These are phyloP conservation scores for Sceloporus tristichus DNA, from an alignment of 2,113 vertebrate species.

Conservation along the genomic window DNA sequence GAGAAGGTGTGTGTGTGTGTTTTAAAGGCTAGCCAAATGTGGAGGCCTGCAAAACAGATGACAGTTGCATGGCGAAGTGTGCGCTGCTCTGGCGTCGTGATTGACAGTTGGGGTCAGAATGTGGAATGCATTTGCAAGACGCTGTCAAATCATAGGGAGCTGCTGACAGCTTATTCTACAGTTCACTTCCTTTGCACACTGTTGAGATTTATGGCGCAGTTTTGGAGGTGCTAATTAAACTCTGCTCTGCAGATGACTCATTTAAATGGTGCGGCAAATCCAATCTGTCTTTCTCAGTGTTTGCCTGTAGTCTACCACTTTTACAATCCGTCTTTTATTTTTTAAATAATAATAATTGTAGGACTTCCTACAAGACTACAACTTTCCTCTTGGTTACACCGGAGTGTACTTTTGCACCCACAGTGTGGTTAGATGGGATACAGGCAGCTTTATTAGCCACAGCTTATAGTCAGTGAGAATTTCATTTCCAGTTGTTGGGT, in stretches of 20 bases:
- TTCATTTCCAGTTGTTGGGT: too few species aligned
- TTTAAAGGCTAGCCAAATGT: constrained; percentile 52
- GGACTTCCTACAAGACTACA: accelerated
- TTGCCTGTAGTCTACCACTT: neutral
- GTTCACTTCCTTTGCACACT: constrained; percentile 63
- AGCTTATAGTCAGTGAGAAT: too few species aligned
- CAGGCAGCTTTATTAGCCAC: too few species aligned
- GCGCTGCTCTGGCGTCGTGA: constrained; percentile 67
- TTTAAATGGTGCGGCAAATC: neutral
- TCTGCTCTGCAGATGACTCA: constrained; percentile 25
- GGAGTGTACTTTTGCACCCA: neutral
- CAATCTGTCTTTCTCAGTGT: neutral
- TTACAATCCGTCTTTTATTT: neutral
- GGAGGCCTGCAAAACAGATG: constrained; percentile 36
- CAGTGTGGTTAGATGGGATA: neutral
- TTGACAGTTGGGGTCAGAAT: constrained; percentile 81
- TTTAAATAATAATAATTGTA: neutral
- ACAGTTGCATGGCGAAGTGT: constrained; percentile 55
- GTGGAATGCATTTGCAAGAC: constrained; percentile 78
- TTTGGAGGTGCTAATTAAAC: constrained; percentile 49
- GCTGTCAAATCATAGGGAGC: constrained; percentile 74
- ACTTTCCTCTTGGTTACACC: neutral
- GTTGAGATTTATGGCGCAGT: constrained; percentile 57
- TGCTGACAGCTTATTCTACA: constrained; percentile 85
- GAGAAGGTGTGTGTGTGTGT: constrained; percentile 49